Evolutionary conservation across 2,797 vertebrate species (phyloP).

Genomic region (Ataeniobius toweri): DNA sequence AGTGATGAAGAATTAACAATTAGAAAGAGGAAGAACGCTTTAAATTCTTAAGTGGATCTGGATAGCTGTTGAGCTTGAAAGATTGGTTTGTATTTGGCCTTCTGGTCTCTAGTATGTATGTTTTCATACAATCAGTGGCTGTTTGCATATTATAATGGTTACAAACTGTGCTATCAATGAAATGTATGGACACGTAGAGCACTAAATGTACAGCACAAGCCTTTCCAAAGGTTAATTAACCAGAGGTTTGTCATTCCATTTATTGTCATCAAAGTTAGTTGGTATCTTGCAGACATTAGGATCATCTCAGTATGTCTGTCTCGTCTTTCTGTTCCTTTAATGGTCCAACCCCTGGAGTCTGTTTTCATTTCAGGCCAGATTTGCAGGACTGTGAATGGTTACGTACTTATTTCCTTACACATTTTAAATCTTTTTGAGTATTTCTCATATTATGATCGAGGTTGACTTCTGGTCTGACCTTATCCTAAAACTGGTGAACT

Average conservation of each 20-base stretch:
- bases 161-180: background rate
- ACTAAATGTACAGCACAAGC: background rate
- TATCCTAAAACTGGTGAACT: slow-evolving; percentile 49
- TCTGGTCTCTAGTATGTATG: background rate
- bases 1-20: background rate
- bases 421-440: slow-evolving; percentile 6
- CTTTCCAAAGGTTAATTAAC: background rate
- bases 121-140: slow-evolving; percentile 5
- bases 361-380: slow-evolving; percentile 38
- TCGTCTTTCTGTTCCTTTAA: slow-evolving; percentile 29
- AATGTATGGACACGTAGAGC: background rate
- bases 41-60: background rate
- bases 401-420: slow-evolving; percentile 18
- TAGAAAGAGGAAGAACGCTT: background rate
- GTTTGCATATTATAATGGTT: background rate
- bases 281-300: slow-evolving; percentile 46
- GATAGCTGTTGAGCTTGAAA: background rate
- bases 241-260: background rate
- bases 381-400: slow-evolving; percentile 4
- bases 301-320: slow-evolving; percentile 11
- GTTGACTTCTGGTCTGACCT: slow-evolving; percentile 37
- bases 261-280: background rate
- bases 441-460: slow-evolving; percentile 12
- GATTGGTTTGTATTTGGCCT: background rate
- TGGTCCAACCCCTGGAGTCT: background rate